These are phyloP conservation scores for Coelinius sp. DNA, from an alignment of 2,888 invertebrate genomes.

Conservation along the genomic window DNA sequence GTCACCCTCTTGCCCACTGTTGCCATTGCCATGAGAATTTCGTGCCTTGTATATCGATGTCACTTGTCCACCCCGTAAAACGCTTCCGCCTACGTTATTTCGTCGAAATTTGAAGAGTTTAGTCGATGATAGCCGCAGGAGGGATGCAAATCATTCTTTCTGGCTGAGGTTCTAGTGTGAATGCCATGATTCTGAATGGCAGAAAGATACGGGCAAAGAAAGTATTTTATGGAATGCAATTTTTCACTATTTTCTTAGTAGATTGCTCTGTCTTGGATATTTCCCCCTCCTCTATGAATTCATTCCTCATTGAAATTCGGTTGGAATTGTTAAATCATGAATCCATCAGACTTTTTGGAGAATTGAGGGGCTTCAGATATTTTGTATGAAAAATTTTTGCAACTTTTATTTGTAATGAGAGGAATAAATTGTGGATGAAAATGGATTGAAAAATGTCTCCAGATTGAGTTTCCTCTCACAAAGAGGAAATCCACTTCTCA, in stretches of 20 bases:
- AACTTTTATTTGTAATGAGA: too few species aligned
- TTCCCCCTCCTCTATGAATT: too few species aligned
- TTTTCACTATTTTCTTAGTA: neutral
- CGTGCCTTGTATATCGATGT: conserved; percentile 69
- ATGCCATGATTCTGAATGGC: neutral
- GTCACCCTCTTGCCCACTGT: neutral
- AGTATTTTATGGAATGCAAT: neutral
- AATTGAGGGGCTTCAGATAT: too few species aligned
- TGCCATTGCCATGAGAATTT: conserved; percentile 53
- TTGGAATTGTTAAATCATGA: too few species aligned
- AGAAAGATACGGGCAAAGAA: neutral
- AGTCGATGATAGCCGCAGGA: neutral
- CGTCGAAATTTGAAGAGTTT: neutral
- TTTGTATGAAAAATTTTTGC: too few species aligned
- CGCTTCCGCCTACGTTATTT: conserved; percentile 4
- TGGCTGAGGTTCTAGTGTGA: neutral
- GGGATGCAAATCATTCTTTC: conserved; percentile 1
- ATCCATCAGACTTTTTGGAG: too few species aligned
- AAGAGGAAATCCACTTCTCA: conserved; percentile 4
- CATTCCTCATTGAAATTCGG: too few species aligned
- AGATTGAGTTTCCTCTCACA: conserved; percentile 36
- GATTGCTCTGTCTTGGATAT: too few species aligned
- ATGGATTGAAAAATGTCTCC: conserved; percentile 27
- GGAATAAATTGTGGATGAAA: neutral
- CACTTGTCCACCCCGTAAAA: conserved; percentile 48